Base-by-base conservation (phyloP, 2,888 invertebrate genomes). In the Leucozona laternaria region DNA sequence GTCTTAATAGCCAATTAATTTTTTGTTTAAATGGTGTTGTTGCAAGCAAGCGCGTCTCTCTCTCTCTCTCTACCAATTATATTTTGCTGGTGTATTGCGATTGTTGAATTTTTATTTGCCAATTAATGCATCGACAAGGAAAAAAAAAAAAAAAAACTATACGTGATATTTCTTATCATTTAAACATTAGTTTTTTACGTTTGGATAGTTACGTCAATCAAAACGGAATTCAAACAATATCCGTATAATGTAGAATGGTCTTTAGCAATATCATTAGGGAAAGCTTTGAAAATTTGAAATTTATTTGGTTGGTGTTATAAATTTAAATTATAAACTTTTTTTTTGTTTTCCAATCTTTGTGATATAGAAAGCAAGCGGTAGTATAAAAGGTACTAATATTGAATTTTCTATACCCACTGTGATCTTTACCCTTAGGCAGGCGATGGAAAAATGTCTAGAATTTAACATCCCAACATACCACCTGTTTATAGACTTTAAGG, bases 1-100 rank as follows among this genome's bases (percentile, higher is more conserved):
- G 31, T 66, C 31, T 48, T 66, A 66, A 66, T 66, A 15, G 31
- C 66, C 66, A 66, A 48, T 48, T 45, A 66, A 20, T 48, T 48
- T 17, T 64, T 13, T 66, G 25, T 37, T 58, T 17, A 58, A 40
- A 37, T 40, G 37, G 4, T 13, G 15, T 4, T 34, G 31, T 20
- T 48, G 31, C 17, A 48, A 20, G 48, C 6, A n/a, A n/a, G n/a
- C n/a, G n/a, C n/a, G n/a, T n/a, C n/a, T n/a, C n/a, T n/a, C n/a
- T n/a, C n/a, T n/a, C 0, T 57, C 1, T 31, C 22, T 58, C 11
- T 58, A 20, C 5, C 20, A 58, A 17, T 31, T 10, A 25, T 53
- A n/a, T 8, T 7, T 3, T 1, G 11, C 10, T 4, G 2, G 13
- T 22, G 22, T 2, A 53, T 28, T 53, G 28, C 15, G 66, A 48